Evolutionary conservation across 2,113 vertebrate species (phyloP).

Genomic region (Rutilus rutilus): DNA sequence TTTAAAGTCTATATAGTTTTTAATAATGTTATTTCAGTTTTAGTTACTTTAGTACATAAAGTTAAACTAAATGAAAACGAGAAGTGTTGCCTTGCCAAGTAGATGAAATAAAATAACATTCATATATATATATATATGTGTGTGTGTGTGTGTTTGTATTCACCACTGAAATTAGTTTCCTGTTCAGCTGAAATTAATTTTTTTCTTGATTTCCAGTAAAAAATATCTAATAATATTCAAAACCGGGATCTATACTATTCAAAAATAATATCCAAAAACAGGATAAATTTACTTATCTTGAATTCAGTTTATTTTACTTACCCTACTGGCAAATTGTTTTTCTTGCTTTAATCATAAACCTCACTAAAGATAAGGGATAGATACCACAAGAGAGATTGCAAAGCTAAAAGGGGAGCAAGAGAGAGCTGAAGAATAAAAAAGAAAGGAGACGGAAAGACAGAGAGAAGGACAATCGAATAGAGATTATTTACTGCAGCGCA

Average conservation of each 20-base stretch:
- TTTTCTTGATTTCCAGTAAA: not conserved
- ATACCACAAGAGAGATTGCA: not conserved
- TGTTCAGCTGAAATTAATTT: too few relatives aligned
- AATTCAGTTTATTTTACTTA: conserved; percentile 23
- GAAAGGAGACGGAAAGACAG: not conserved
- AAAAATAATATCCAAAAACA: too few relatives aligned
- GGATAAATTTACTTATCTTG: conserved; percentile 1
- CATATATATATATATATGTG: too few relatives aligned
- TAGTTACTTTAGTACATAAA: too few relatives aligned
- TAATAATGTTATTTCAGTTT: too few relatives aligned
- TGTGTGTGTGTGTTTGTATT: too few relatives aligned
- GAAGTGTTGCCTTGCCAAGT: too few relatives aligned
- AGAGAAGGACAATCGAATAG: conserved; percentile 4
- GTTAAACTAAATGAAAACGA: too few relatives aligned
- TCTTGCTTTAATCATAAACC: conserved; percentile 16
- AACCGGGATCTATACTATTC: too few relatives aligned
- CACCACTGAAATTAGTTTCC: too few relatives aligned
- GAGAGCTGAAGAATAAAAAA: not conserved
- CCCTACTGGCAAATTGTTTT: not conserved
- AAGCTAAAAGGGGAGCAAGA: not conserved
- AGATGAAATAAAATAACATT: too few relatives aligned
- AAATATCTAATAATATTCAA: not conserved
- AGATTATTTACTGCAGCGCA: conserved; percentile 32
- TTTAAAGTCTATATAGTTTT: too few relatives aligned
- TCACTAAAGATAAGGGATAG: not conserved